Evolutionary conservation across 2,113 vertebrate genomes (phyloP), one percentile per base, ranked within the genome.

Genomic region (Lutjanus erythropterus): DNA sequence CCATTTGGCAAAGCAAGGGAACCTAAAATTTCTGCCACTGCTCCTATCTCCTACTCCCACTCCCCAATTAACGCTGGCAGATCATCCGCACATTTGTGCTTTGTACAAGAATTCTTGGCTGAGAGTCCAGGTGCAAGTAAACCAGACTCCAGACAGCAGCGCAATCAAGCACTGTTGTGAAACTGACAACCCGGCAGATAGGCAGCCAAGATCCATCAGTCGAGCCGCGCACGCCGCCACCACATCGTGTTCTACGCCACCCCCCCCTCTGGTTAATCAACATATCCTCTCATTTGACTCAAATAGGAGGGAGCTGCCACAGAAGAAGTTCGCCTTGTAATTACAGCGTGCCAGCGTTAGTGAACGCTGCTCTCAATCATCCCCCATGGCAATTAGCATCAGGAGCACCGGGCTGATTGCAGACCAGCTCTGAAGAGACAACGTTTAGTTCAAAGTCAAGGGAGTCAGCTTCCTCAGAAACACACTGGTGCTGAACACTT

Each of bases 331-430:
- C 29, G 85, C 72, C 88, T 78, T 89, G 84, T 95, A 94, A 94
- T 95, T 94, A 95, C 80, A 92, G 85, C 15, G 44, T 85, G 89
- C 84, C 87, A 86, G 88, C 55, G 85, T 90, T 84, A 76, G 85
- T 86, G 77, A 88, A 85, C 80, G 29, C 84, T 59, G 80, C 88
- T 90, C 88, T 93, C 90, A 93, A 93, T 94, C 92, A 91, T 85
- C 88, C 84, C 85, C 77, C 81, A 31, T 85, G 83, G 88, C 91
- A 92, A 94, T 94, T 94, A 93, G 86, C 84, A 93, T 93, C 89
- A 89, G 91, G 85, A 84, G 68, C 84, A 86, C 56, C 66, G 44
- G 87, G 77, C 91, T 94, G 93, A 92, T 92, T 94, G 89, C 88
- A 89, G 92, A 87, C 78, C 86, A 88, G 80, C 85, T 81, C 87